Evolutionary conservation across 2,113 vertebrate genomes (phyloP).

Genomic region (Tachuris rubrigastra): DNA sequence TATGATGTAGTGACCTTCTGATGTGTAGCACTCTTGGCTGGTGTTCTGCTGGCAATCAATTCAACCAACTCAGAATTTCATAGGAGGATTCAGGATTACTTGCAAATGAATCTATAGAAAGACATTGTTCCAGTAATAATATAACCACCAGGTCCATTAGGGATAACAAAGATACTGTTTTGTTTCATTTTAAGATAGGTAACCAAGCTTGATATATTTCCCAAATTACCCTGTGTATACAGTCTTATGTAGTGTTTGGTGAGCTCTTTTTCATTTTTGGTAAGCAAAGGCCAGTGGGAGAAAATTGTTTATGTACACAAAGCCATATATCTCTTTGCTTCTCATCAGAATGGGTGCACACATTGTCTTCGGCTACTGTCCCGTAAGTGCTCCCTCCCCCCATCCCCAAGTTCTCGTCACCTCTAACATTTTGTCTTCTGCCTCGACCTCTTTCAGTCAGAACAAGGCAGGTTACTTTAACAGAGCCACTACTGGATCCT

Average conservation of each 20-base stretch:
- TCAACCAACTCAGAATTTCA: not conserved
- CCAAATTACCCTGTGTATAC: not conserved
- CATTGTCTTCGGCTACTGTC: not conserved
- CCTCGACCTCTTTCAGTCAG: not conserved
- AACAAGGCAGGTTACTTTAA: not conserved
- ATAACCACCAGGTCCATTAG: not conserved
- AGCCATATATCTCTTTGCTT: not conserved
- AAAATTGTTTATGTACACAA: not conserved
- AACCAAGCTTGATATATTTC: not conserved
- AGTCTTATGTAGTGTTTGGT: not conserved
- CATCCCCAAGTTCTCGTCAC: not conserved
- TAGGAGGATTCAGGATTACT: not conserved
- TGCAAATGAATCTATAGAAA: not conserved
- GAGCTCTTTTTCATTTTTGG: not conserved
- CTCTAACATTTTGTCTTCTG: not conserved
- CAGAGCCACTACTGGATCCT: not conserved
- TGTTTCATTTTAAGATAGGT: not conserved
- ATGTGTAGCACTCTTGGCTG: not conserved
- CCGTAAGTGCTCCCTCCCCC: rapidly evolving
- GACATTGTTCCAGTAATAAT: not conserved
- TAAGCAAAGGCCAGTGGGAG: not conserved
- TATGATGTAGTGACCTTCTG: not conserved
- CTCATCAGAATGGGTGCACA: not conserved
- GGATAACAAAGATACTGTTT: not conserved
- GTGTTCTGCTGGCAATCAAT: not conserved